Conservation (phyloP, 1,140 invertebrate genomes). For the Batillaria attramentaria region DNA sequence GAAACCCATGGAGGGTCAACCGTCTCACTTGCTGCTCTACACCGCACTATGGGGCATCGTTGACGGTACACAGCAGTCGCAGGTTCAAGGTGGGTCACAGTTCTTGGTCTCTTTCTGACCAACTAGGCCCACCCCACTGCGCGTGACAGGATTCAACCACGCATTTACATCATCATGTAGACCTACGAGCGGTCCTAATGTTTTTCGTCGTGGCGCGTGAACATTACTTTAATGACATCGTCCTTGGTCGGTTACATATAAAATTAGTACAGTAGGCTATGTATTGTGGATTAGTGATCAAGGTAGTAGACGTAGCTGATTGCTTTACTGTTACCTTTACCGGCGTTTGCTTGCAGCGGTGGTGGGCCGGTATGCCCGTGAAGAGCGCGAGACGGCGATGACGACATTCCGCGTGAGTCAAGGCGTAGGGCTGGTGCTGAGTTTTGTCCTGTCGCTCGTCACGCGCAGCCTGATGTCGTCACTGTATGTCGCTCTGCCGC, state of each 20-base stretch:
- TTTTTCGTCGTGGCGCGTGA: too few species aligned
- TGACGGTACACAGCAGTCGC: constrained; percentile 47
- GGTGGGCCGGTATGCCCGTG: constrained; percentile 35
- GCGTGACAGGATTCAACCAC: too few species aligned
- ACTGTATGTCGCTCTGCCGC: constrained; percentile 39
- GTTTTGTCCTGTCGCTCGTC: constrained; percentile 43
- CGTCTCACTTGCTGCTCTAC: constrained; percentile 43
- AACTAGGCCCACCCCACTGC: too few species aligned
- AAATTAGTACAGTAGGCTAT: too few species aligned
- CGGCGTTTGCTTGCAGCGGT: constrained; percentile 36
- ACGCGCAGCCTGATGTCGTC: constrained; percentile 42
- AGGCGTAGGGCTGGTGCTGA: constrained; percentile 38
- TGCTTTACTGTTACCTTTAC: not conserved
- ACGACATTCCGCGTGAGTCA: constrained; percentile 42
- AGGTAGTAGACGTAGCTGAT: too few species aligned
- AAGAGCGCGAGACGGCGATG: constrained; percentile 45
- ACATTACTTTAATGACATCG: not conserved
- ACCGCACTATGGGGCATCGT: constrained; percentile 43
- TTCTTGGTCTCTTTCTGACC: too few species aligned
- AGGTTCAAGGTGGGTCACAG: constrained; percentile 47
- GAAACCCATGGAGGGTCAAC: constrained; percentile 32
- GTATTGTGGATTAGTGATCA: too few species aligned
- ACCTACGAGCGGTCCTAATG: too few species aligned
- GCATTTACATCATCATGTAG: too few species aligned
- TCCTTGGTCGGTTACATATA: too few species aligned